phyloP scores from a whole-genome alignment of 35 echinoderm and acorn worm species.

The Apostichopus californicus region DNA sequence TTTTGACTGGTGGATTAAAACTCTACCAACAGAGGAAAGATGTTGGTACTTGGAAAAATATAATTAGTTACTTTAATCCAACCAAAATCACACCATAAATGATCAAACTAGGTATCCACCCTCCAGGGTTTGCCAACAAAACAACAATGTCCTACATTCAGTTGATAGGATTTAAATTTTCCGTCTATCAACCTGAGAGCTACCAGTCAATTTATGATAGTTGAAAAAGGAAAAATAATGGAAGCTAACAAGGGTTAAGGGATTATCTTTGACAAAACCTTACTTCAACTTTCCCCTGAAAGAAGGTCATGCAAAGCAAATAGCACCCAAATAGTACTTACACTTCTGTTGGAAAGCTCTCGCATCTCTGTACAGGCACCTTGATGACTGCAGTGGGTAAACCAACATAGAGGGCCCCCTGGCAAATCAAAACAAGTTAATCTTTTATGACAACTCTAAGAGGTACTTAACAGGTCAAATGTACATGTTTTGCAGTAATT shows the following conservation, averaged over 20 bases:
- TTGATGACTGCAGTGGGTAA: conserved; percentile 77
- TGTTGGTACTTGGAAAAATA: no score
- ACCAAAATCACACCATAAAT: no score
- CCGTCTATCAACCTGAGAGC: neutral
- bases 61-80: no score
- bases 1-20: no score
- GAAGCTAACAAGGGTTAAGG: neutral
- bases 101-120: no score
- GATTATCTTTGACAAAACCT: neutral
- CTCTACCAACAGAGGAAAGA: no score
- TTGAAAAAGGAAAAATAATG: neutral
- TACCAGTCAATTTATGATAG: neutral
- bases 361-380: conserved; percentile 78
- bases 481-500: conserved; percentile 4
- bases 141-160: no score
- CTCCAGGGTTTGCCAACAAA: no score
- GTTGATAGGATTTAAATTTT: neutral
- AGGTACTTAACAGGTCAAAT: neutral
- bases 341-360: conserved; percentile 58
- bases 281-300: no score
- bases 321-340: conserved; percentile 13
- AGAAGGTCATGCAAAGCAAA: no score
- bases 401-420: conserved; percentile 89
- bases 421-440: conserved; percentile 16
- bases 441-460: conserved; percentile 6